phyloP scores from a whole-genome alignment of 2,113 vertebrate genomes.

The Silurus asotus region DNA sequence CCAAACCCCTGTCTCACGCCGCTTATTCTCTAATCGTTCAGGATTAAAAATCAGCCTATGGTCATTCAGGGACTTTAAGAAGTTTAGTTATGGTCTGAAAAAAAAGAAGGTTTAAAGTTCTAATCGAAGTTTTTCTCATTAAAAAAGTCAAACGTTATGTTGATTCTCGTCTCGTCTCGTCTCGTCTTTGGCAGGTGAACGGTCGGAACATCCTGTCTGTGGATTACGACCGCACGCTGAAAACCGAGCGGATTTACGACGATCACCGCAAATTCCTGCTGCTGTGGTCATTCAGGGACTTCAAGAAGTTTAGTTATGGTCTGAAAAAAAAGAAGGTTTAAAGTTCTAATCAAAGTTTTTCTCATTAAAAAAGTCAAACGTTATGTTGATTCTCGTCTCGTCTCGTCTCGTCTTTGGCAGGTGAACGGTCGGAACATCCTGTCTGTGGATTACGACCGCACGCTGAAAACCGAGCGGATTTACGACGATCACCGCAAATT shows the following conservation, averaged over 20 bases:
- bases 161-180: conserved; percentile 49
- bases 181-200: conserved; percentile 80
- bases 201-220: conserved; percentile 97
- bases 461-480: conserved; percentile 95
- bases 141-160: background rate
- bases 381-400: conserved; percentile 17
- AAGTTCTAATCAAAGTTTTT: background rate
- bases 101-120: background rate
- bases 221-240: conserved; percentile 94
- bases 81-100: background rate
- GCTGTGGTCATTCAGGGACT: conserved; percentile 9
- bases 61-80: background rate
- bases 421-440: conserved; percentile 98
- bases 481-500: conserved; percentile 99
- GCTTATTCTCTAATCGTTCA: background rate
- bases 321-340: background rate
- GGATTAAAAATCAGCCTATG: background rate
- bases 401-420: conserved; percentile 67
- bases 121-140: background rate
- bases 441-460: conserved; percentile 96
- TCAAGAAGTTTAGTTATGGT: background rate
- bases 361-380: background rate
- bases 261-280: conserved; percentile 98
- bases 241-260: conserved; percentile 98
- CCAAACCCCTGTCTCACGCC: background rate